phyloP scores from a whole-genome alignment of 2,113 vertebrate species.

The Apodemus speciosus region DNA sequence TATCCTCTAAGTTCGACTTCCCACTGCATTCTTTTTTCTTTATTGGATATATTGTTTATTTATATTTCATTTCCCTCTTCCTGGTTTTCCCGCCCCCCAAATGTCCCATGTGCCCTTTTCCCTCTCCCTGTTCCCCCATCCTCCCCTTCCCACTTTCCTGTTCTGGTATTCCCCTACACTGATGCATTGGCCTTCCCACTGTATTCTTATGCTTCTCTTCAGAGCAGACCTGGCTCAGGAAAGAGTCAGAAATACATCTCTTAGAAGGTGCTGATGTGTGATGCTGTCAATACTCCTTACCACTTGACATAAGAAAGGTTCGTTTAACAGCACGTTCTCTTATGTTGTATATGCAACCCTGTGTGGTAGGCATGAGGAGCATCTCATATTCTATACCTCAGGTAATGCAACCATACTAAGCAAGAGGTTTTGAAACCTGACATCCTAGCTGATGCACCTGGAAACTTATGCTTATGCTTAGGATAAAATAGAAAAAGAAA shows the following conservation, averaged over 20 bases:
- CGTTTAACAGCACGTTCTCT: not conserved
- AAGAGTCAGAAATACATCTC: slow-evolving; percentile 4
- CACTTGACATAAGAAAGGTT: not conserved
- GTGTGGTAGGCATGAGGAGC: not conserved
- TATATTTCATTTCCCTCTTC: too few relatives aligned
- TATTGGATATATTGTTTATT: too few relatives aligned
- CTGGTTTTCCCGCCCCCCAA: too few relatives aligned
- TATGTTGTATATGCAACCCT: not conserved
- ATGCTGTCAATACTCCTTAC: not conserved
- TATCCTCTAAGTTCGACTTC: not conserved
- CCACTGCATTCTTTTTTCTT: not conserved
- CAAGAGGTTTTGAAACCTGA: not conserved
- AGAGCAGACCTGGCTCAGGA: not conserved
- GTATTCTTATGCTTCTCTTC: not conserved
- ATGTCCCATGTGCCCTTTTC: too few relatives aligned
- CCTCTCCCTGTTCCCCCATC: too few relatives aligned
- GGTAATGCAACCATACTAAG: slow-evolving; percentile 10
- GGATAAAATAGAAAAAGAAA: slow-evolving; percentile 20
- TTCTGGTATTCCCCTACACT: too few relatives aligned
- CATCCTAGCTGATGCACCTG: not conserved
- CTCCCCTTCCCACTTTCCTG: too few relatives aligned
- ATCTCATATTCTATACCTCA: not conserved
- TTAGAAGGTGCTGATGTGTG: not conserved
- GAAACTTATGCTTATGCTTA: not conserved
- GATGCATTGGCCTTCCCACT: too few relatives aligned